Evolutionary conservation across 2,113 vertebrate species (phyloP), one percentile per base, ranked within the genome.

Genomic region (Perognathus longimembris): DNA sequence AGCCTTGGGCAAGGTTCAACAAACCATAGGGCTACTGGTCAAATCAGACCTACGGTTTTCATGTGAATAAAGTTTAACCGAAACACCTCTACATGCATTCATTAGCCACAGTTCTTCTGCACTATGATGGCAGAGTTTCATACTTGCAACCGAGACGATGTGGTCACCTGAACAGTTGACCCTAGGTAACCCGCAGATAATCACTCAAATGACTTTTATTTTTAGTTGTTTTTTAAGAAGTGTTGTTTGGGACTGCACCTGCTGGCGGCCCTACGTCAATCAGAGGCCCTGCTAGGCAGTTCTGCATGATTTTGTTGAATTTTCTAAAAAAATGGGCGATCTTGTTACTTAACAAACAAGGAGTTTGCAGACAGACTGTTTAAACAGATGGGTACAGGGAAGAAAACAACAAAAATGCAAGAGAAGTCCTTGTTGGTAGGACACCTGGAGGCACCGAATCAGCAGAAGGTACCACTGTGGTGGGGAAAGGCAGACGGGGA

Each of bases 311-410:
- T 91, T 85, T 80, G 91, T 85, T 92, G 84, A 93, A 77, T 92
- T 85, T 92, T 88, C 9, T 86, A 76, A 80, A 96, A 80, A 96
- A 95, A 91, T 61, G n/a, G 30, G 40, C 85, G 89, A 95, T 89
- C 76, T 93, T 76, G 89, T 91, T 92, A 86, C 45, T 45, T 91
- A 83, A 93, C 71, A 88, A 95, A 54, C 17, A 92, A 91, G 59
- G 63, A 84, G 38, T 67, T 73, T 89, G 69, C 80, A 34, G 91
- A 90, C 75, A 80, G 67, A 95, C 95, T 80, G 80, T 90, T 95
- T 79, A 63, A 92, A 36, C 91, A 96, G 84, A 63, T 78, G 90
- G 81, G 61, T 73, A 92, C 42, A 0, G 0, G 15, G 83, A 71
- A 91, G 96, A 83, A 95, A 96, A 88, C 11, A 73, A 50, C 24